Evolutionary conservation across 2,113 vertebrate species (phyloP).

Genomic region (Chionodraco myersi): DNA sequence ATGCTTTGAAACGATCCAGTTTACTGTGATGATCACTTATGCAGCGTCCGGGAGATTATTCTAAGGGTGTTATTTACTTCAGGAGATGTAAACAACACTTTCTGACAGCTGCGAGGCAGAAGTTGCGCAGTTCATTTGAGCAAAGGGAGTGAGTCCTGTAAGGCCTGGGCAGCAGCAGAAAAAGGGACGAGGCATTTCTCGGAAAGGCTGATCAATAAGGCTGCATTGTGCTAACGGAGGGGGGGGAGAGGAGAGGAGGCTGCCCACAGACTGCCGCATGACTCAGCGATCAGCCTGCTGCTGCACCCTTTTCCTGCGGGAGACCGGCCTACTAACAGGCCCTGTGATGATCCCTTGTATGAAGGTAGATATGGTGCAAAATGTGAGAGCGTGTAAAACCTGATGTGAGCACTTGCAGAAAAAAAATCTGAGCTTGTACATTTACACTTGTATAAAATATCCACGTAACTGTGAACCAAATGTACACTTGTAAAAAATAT

Average conservation of each 20-base stretch:
- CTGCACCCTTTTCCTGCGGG: constrained; percentile 64
- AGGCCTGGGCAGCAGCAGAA: constrained; percentile 9
- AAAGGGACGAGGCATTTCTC: constrained; percentile 27
- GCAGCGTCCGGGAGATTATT: neutral
- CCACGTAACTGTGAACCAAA: too few relatives aligned
- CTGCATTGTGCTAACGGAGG: constrained; percentile 61
- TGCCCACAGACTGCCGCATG: constrained; percentile 55
- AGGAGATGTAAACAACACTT: neutral
- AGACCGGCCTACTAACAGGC: neutral
- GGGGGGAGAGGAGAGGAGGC: constrained; percentile 48
- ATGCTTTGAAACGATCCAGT: neutral
- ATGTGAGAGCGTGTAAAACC: too few relatives aligned
- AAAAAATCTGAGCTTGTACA: too few relatives aligned
- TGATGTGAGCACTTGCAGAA: too few relatives aligned
- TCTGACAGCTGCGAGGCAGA: neutral
- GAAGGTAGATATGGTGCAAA: too few relatives aligned
- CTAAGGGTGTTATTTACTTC: fast-evolving
- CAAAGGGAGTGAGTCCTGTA: neutral
- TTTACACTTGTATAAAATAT: too few relatives aligned
- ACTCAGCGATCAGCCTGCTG: constrained; percentile 72
- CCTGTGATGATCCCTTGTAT: neutral
- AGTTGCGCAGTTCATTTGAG: constrained; percentile 37
- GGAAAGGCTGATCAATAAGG: constrained; percentile 60
- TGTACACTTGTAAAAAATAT: too few relatives aligned
- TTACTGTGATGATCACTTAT: neutral